Conservation (phyloP, 2,797 vertebrate species). For the Adrianichthys oophorus region DNA sequence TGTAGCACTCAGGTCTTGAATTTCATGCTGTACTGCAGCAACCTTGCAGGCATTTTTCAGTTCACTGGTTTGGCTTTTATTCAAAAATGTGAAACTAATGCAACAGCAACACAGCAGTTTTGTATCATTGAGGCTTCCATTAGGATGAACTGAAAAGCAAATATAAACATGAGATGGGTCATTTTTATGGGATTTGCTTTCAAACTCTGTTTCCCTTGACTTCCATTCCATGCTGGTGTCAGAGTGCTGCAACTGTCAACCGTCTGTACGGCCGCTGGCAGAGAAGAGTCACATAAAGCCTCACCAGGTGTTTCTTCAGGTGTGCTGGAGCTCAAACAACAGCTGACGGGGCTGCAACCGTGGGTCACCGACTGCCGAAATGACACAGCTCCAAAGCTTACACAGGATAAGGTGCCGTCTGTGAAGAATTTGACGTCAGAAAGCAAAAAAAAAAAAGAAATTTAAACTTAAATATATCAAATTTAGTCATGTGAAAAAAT, state of each 20-base stretch:
- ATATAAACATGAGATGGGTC: constrained; percentile 62
- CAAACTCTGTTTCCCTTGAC: constrained; percentile 54
- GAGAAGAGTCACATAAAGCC: constrained; percentile 28
- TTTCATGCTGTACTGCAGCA: constrained; percentile 62
- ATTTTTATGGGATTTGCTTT: constrained; percentile 64
- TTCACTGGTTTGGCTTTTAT: constrained; percentile 58
- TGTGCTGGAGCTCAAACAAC: constrained; percentile 21
- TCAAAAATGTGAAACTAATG: constrained; percentile 67
- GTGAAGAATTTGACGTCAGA: background rate
- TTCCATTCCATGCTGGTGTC: constrained; percentile 64
- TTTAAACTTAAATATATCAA: constrained; percentile 14
- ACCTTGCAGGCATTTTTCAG: constrained; percentile 49
- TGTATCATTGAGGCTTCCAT: constrained; percentile 61
- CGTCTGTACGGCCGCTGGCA: constrained; percentile 35
- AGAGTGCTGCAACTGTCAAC: constrained; percentile 46
- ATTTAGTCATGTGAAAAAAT: constrained; percentile 7
- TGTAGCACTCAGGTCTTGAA: constrained; percentile 54
- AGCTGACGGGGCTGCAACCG: constrained; percentile 60
- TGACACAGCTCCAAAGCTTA: constrained; percentile 16
- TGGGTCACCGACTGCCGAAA: constrained; percentile 40
- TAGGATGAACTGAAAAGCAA: constrained; percentile 62
- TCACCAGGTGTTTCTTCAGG: constrained; percentile 60
- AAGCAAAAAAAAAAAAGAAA: too few relatives aligned
- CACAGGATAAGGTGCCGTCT: background rate
- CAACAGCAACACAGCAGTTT: constrained; percentile 64